Conservation (phyloP, 2,888 invertebrate genomes). For the Flabesymbios commensalis region DNA sequence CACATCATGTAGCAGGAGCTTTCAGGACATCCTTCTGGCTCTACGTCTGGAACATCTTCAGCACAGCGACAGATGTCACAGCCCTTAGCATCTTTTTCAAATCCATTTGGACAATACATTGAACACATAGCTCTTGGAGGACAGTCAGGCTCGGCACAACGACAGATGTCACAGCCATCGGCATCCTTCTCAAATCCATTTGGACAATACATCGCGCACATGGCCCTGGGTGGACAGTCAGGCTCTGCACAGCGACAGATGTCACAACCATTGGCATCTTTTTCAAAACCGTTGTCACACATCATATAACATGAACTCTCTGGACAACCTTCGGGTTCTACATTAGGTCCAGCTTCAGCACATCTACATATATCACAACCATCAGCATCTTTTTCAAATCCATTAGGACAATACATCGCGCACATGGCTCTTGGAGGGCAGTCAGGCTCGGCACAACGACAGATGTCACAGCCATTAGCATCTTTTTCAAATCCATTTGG, state of each 20-base stretch:
- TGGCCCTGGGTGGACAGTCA: not conserved
- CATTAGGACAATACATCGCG: constrained; percentile 21
- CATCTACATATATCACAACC: constrained; percentile 28
- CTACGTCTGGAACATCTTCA: too few relatives aligned
- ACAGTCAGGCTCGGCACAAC: constrained; percentile 4
- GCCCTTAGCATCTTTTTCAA: constrained; percentile 10
- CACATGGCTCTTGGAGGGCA: constrained; percentile 20
- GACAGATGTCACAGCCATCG: constrained; percentile 18
- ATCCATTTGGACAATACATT: constrained; percentile 14
- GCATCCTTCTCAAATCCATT: constrained; percentile 12
- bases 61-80: constrained; percentile 15
- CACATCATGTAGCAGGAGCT: constrained; percentile 20
- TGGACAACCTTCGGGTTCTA: not conserved
- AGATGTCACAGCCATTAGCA: constrained; percentile 25
- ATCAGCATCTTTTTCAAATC: constrained; percentile 20
- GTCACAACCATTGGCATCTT: constrained; percentile 18
- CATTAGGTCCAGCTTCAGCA: not conserved
- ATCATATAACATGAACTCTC: constrained; percentile 5
- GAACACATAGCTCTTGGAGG: not conserved
- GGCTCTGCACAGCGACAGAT: constrained; percentile 11
- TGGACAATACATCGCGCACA: constrained; percentile 10
- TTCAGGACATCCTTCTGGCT: not conserved
- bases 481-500: constrained; percentile 24
- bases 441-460: constrained; percentile 14
- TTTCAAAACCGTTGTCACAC: constrained; percentile 19